Base-by-base conservation (phyloP, 2,888 invertebrate genomes). In the Choristoneura rosaceana region DNA sequence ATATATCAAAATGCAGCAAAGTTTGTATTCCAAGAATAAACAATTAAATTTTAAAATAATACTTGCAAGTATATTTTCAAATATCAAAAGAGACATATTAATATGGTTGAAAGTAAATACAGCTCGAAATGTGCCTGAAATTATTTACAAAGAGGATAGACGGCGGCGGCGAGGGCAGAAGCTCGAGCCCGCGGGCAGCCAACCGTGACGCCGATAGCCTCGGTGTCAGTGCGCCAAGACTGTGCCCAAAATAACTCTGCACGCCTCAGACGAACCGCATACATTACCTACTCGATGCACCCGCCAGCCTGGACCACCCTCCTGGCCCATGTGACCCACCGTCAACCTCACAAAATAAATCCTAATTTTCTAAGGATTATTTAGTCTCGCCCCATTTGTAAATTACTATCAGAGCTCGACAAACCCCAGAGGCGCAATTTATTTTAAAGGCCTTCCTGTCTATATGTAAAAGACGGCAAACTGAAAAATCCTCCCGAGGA, bases 381-480 rank as follows among this genome's bases (percentile, higher is more conserved):
- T 81, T 79, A 78, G 77, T 76, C 76, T 75, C 76, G 69, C 77
- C 77, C 77, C 78, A 78, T 83, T 84, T 81, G 81, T 84, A 84
- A 86, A 86, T 85, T 83, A 86, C 83, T 82, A 86, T 85, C 82
- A 82, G 81, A 82, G 82, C 82, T 81, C 76, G 80, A 82, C 84
- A 83, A 80, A 82, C 80, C 89, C 83, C 87, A 74, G 78, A 77
- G 86, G 88, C 84, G 83, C 87, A 87, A 87, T 89, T 89, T 84
- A 82, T 86, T 87, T 85, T 84, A 86, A 84, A 85, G 85, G 82
- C 86, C 84, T 83, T 79, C 83, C 83, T 84, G 85, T 85, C 85
- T 86, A 86, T 87, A 73, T 69, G 73, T 73, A 87, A 87, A 87
- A 88, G 85, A 86, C 85, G 83, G 84, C 81, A 84, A 82, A 83